Evolutionary conservation across 2,888 invertebrate species (phyloP).

Genomic region (Frankliniella fusca): DNA sequence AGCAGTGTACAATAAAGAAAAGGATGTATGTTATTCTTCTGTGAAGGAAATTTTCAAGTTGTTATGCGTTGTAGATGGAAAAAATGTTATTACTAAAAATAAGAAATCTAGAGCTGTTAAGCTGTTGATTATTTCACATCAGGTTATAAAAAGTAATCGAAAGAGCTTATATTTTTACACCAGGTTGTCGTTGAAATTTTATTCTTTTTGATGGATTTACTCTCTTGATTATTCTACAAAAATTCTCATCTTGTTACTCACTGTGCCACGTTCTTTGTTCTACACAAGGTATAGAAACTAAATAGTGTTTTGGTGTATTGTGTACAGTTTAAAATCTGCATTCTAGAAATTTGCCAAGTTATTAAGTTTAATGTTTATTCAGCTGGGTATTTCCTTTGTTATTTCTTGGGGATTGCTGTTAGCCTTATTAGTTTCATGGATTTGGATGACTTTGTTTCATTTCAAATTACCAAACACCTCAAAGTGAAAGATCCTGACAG

Average conservation of each 20-base stretch:
- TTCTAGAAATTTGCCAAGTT: no score
- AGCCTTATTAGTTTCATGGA: background rate
- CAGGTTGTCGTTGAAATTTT: background rate
- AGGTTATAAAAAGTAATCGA: background rate
- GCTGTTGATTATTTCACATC: constrained; percentile 13
- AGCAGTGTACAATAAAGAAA: constrained; percentile 8
- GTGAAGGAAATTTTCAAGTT: constrained; percentile 11
- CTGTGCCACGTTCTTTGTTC: no score
- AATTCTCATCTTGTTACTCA: background rate
- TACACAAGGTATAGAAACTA: no score
- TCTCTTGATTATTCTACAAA: background rate
- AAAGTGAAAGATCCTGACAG: no score
- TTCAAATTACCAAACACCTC: no score
- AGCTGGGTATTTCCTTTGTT: background rate
- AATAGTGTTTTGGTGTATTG: no score
- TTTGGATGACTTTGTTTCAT: background rate
- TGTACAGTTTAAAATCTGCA: no score
- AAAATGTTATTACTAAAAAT: constrained; percentile 1
- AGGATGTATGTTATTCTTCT: constrained; percentile 1
- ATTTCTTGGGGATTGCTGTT: background rate
- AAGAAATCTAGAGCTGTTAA: constrained; percentile 1
- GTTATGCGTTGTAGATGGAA: constrained; percentile 13
- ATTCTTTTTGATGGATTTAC: background rate
- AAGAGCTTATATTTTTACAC: constrained; percentile 17
- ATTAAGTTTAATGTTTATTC: no score